Conservation (phyloP, 1,140 invertebrate species). For the Aphelenchoides avenae region DNA sequence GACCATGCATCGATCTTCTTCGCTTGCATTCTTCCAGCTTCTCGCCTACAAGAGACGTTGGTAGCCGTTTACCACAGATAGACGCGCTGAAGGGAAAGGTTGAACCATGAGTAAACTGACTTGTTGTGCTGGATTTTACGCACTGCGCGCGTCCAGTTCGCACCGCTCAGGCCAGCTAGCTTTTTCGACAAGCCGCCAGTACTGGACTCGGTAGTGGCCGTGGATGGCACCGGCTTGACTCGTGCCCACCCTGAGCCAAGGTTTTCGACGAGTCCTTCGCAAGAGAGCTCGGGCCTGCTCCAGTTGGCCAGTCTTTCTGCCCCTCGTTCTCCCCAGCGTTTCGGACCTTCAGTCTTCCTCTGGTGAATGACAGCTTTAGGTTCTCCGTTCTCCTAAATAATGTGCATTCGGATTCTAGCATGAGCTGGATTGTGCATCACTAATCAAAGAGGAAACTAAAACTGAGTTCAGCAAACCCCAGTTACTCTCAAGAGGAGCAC, state of each 20-base stretch:
- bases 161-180: no score
- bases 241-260: background rate
- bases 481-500: background rate
- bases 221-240: conserved; percentile 16
- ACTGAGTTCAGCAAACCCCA: background rate
- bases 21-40: conserved; percentile 42
- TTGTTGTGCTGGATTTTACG: conserved; percentile 45
- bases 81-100: no score
- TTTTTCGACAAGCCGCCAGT: no score
- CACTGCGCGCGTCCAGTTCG: conserved; percentile 32
- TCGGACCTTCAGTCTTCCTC: background rate
- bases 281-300: conserved; percentile 33
- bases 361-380: background rate
- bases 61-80: no score
- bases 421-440: background rate
- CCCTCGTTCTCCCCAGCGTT: conserved; percentile 19
- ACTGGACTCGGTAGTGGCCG: no score
- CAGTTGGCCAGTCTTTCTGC: conserved; percentile 53
- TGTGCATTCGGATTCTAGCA: conserved; percentile 10
- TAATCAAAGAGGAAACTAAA: conserved; percentile 1
- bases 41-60: no score
- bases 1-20: conserved; percentile 44
- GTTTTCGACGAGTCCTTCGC: conserved; percentile 17
- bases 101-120: no score
- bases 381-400: conserved; percentile 6